A percentile compares a stretch with the other conserved stretches of the same genome.
These are phyloP conservation scores for Puma concolor DNA, from an alignment of 2,113 vertebrate genomes.

Conservation along the genomic window DNA sequence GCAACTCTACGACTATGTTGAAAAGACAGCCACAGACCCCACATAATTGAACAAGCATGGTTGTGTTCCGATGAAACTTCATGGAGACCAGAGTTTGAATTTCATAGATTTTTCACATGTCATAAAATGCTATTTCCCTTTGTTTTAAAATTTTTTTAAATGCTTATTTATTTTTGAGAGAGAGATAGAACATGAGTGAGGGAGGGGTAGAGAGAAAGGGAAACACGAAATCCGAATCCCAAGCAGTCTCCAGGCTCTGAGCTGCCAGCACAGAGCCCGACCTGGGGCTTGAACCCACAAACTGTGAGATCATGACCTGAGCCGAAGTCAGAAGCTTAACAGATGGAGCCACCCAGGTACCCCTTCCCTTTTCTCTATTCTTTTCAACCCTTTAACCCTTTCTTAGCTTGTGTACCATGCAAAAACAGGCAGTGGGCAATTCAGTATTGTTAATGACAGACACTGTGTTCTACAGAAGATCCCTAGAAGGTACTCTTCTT, in stretches of 20 bases:
- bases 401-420: neutral
- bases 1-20: fast-evolving
- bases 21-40: fast-evolving
- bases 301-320: too few relatives aligned
- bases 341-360: too few relatives aligned
- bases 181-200: too few relatives aligned
- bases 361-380: neutral
- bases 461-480: fast-evolving
- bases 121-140: neutral
- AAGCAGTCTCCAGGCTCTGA: too few relatives aligned
- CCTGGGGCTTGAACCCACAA: too few relatives aligned
- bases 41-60: neutral
- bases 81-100: neutral
- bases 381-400: neutral
- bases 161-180: too few relatives aligned
- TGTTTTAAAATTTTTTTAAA: neutral
- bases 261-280: too few relatives aligned
- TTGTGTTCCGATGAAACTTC: neutral
- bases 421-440: neutral
- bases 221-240: too few relatives aligned
- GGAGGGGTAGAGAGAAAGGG: too few relatives aligned
- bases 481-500: neutral
- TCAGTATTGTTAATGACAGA: too few relatives aligned
- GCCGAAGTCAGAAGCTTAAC: too few relatives aligned
- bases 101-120: neutral